phyloP scores from a whole-genome alignment of 2,797 vertebrate genomes.

The Choloepus didactylus region DNA sequence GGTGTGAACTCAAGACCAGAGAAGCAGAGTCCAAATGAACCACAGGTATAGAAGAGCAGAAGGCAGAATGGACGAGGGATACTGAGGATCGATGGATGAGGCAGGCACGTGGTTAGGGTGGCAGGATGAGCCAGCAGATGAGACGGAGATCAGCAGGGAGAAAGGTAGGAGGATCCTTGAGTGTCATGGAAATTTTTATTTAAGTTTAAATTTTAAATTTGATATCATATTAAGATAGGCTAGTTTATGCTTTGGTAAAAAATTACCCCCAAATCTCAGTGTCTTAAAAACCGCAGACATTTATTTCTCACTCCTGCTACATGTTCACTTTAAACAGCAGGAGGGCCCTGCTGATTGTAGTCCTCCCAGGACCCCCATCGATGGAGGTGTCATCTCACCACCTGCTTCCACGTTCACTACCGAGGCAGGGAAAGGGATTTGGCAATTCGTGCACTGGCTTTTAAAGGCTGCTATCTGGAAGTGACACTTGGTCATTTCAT shows the following conservation, averaged over 20 bases:
- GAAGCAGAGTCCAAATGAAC: background rate
- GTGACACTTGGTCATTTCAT: background rate
- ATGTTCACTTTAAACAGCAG: background rate
- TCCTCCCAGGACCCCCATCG: background rate
- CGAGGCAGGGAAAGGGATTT: background rate
- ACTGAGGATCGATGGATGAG: background rate
- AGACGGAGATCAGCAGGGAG: background rate
- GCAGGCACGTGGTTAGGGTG: background rate
- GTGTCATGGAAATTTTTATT: background rate
- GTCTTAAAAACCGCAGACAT: background rate
- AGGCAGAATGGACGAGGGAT: background rate
- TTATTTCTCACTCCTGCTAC: background rate
- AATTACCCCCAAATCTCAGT: background rate
- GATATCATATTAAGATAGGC: background rate
- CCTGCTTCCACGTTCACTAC: background rate
- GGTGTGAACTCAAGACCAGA: background rate
- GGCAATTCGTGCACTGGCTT: background rate
- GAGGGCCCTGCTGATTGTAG: background rate
- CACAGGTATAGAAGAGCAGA: background rate
- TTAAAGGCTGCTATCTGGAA: background rate
- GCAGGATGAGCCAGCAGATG: background rate
- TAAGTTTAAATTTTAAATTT: background rate
- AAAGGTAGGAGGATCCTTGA: background rate
- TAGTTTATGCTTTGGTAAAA: background rate
- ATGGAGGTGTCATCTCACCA: background rate